Percentiles rank a stretch among this genome's conserved stretches.
phyloP scores from a whole-genome alignment of 2,797 vertebrate species.

The Knipowitschia caucasica region DNA sequence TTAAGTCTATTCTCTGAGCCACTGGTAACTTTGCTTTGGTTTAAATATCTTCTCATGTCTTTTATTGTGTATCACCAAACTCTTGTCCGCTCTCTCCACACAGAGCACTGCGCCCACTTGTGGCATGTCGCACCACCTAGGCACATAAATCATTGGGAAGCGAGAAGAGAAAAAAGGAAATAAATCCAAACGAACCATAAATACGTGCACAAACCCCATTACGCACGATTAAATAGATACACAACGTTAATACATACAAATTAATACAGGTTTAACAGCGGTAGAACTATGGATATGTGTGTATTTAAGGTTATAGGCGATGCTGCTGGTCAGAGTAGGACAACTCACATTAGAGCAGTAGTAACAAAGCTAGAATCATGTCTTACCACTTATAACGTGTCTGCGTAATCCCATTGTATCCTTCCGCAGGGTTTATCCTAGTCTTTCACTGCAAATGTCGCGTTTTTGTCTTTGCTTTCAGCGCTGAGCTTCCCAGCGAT shows the following conservation, averaged over 20 bases:
- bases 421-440: not conserved
- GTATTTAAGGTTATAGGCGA: not conserved
- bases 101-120: slow-evolving; percentile 5
- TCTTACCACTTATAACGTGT: slow-evolving; percentile 38
- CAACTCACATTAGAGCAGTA: no score
- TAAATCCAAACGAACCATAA: not conserved
- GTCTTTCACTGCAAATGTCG: not conserved
- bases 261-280: no score
- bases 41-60: no score
- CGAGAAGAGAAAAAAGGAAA: not conserved
- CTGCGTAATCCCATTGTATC: not conserved
- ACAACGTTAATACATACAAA: not conserved
- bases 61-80: no score
- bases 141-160: not conserved
- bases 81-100: no score
- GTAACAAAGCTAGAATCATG: not conserved
- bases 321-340: not conserved
- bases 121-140: not conserved
- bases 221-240: not conserved
- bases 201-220: not conserved
- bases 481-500: slow-evolving; percentile 16
- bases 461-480: not conserved
- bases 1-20: no score
- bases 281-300: no score
- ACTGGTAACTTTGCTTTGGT: no score